These are phyloP conservation scores for Knipowitschia caucasica DNA, from an alignment of 2,797 vertebrate genomes.

Conservation along the genomic window DNA sequence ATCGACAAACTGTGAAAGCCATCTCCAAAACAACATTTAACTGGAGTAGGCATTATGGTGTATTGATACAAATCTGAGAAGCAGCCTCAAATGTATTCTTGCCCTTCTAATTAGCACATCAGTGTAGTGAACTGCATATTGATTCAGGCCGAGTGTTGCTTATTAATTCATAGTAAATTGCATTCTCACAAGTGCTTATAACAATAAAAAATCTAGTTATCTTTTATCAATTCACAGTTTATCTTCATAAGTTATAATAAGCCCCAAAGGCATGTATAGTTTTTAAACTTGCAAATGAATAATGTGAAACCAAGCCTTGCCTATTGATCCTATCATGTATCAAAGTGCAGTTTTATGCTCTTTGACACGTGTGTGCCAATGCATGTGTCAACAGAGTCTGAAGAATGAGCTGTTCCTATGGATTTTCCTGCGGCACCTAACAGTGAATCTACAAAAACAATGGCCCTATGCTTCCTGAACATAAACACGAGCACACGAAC, in stretches of 20 bases:
- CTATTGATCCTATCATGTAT: background rate
- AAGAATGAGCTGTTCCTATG: background rate
- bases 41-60: background rate
- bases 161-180: background rate
- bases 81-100: no score
- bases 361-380: background rate
- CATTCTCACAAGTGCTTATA: background rate
- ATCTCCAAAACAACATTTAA: no score
- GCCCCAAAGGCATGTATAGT: background rate
- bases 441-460: background rate
- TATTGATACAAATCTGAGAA: no score
- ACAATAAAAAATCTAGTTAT: background rate
- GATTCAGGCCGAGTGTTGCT: background rate
- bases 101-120: background rate
- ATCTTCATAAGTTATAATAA: no score
- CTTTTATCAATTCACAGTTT: background rate
- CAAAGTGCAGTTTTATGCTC: background rate
- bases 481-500: no score
- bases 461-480: no score
- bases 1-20: no score
- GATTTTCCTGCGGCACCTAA: slow-evolving; percentile 5
- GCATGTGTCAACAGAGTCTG: background rate
- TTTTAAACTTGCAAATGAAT: background rate
- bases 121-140: background rate
- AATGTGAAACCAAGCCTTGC: background rate